Evolutionary conservation across 2,113 vertebrate genomes (phyloP).

Genomic region (Ranitomeya imitator): DNA sequence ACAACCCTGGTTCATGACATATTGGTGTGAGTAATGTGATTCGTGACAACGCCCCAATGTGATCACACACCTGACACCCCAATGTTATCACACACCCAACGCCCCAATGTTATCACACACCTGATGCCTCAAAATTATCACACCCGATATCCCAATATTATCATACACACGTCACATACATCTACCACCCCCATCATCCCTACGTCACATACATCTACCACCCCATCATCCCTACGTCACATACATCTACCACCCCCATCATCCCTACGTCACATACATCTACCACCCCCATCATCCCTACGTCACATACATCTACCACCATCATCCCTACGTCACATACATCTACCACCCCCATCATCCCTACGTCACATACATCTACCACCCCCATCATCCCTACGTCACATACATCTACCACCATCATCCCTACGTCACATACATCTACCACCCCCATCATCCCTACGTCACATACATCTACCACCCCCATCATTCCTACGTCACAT

Average conservation of each 20-base stretch:
- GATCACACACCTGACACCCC: background rate
- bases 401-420: too few relatives aligned
- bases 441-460: too few relatives aligned
- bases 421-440: background rate
- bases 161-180: background rate
- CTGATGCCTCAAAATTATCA: background rate
- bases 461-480: background rate
- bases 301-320: too few relatives aligned
- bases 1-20: too few relatives aligned
- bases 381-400: background rate
- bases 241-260: too few relatives aligned
- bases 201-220: too few relatives aligned
- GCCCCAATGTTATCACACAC: background rate
- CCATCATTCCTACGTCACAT: background rate
- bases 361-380: background rate
- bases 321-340: background rate
- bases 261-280: background rate
- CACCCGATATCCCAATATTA: background rate
- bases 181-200: background rate
- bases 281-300: background rate
- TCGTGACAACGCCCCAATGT: background rate
- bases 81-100: background rate
- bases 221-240: background rate
- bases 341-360: too few relatives aligned
- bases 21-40: too few relatives aligned